Base-by-base conservation (phyloP, 2,888 invertebrate genomes). In the Acleris literana region DNA sequence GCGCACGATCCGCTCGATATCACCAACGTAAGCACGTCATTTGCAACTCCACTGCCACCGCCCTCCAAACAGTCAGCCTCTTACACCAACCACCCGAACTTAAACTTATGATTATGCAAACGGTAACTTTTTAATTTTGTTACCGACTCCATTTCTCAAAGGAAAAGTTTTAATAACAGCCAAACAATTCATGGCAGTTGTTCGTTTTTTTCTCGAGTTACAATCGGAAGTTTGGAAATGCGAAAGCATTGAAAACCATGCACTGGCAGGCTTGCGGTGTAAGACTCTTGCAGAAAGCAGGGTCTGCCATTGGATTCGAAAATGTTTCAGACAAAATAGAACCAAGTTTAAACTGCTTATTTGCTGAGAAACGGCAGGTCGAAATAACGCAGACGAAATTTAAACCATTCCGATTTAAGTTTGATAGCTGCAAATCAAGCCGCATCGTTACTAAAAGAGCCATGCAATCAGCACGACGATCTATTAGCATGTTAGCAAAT, bases 11-110 rank as follows among this genome's bases (percentile, higher is more conserved):
- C 80, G 76, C 81, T 79, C 78, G 80, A 83, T 85, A 86, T 83
- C 83, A 77, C 76, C 75, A 73, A 79, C 83, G 83, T 86, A 89
- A 90, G 88, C 85, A 86, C 86, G 81, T 85, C 86, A 85, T 90
- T 90, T 86, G 80, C 84, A 85, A 81, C 82, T 81, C 70, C 76
- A 66, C 56, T 74, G 77, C 76, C 76, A 72, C 77, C 78, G 74
- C 78, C 76, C 73, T 78, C 46, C 76, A 78, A 79, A 76, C 74
- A 76, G 73, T 77, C 74, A 72, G 74, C 74, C 76, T 76, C 78
- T 79, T 79, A 83, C 78, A 81, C 79, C 76, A 77, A 78, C 76
- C 73, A 73, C 73, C 75, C 71, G 71, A 81, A 78, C 75, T 78
- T 76, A 51, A 75, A 78, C 75, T 79, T 78, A 77, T 76, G 75